phyloP scores from a whole-genome alignment of 2,888 invertebrate genomes.

The Pammene aurita region DNA sequence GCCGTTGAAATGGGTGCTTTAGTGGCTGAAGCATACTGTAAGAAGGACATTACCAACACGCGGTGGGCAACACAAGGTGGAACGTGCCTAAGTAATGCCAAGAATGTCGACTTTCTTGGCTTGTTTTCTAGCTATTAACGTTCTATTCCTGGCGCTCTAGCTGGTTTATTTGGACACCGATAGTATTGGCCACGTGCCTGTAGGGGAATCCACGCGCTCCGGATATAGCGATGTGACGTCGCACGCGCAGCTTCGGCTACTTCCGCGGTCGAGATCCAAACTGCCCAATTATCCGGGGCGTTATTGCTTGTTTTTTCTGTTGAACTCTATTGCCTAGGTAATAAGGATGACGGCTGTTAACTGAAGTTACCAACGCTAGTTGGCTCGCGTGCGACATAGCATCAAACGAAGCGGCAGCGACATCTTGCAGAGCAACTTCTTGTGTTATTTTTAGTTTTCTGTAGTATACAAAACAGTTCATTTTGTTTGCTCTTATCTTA shows the following conservation, averaged over 20 bases:
- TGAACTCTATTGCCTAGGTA: too few relatives aligned
- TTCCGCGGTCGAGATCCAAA: constrained; percentile 11
- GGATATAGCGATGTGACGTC: constrained; percentile 16
- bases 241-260: constrained; percentile 2
- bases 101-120: constrained; percentile 12
- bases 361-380: neutral
- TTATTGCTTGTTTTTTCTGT: neutral
- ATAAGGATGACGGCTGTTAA: too few relatives aligned
- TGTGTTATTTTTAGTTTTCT: neutral
- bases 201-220: constrained; percentile 10
- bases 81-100: constrained; percentile 4
- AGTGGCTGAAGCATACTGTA: too few relatives aligned
- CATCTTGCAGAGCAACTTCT: constrained; percentile 2
- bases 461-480: too few relatives aligned
- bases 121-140: constrained; percentile 25
- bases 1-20: too few relatives aligned
- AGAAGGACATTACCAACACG: neutral
- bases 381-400: neutral
- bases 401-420: neutral
- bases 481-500: too few relatives aligned
- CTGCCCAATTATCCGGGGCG: constrained; percentile 10
- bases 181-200: constrained; percentile 14
- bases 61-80: neutral
- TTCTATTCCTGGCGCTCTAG: constrained; percentile 20
- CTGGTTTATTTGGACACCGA: constrained; percentile 17